A percentile compares a stretch with the other conserved stretches of the same genome.
These are phyloP conservation scores for Rattus norvegicus DNA, from an alignment of 2,113 vertebrate species.

Conservation along the genomic window DNA sequence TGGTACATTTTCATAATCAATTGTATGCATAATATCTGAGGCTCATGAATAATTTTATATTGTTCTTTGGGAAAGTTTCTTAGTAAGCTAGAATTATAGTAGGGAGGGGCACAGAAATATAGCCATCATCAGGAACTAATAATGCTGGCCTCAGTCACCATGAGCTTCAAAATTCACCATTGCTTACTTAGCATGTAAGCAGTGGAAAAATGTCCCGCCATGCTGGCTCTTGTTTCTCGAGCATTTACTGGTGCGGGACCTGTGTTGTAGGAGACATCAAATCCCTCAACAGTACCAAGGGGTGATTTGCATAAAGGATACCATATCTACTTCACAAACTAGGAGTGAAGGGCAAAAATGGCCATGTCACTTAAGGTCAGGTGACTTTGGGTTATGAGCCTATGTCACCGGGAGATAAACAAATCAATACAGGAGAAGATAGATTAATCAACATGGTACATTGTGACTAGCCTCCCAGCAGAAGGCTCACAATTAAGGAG, in stretches of 20 bases:
- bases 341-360: neutral
- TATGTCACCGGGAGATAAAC: neutral
- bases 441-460: neutral
- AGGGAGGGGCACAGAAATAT: constrained; percentile 5
- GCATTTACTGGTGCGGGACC: neutral
- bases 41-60: constrained; percentile 79
- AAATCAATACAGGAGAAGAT: neutral
- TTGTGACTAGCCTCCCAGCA: neutral
- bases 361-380: neutral
- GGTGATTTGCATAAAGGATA: neutral
- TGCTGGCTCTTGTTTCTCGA: neutral
- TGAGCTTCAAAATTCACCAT: neutral
- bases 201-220: neutral
- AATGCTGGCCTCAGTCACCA: neutral
- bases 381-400: constrained; percentile 29
- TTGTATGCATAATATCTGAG: constrained; percentile 74
- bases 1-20: constrained; percentile 77
- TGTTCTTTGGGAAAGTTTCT: constrained; percentile 63
- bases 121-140: neutral
- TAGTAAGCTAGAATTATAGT: constrained; percentile 68
- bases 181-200: constrained; percentile 25
- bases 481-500: neutral
- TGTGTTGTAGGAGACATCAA: neutral
- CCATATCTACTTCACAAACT: constrained; percentile 2
- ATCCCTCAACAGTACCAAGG: neutral